Base-by-base conservation (phyloP, 2,888 invertebrate genomes). In the Panzeria rudis region DNA sequence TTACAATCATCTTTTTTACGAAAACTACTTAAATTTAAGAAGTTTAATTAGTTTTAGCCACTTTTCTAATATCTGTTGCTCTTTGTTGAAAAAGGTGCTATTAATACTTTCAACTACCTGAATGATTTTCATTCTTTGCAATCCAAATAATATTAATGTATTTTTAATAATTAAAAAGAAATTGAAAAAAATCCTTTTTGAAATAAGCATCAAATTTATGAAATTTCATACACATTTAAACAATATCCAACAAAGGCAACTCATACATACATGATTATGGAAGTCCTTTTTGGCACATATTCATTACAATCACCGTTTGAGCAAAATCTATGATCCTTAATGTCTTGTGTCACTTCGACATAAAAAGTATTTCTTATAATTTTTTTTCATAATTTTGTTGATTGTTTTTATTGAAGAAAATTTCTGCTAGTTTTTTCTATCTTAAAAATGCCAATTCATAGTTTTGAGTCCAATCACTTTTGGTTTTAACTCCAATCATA, bases 401-500 rank as follows among this genome's bases (percentile, higher is more conserved):
- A 38, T 20, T n/a, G 25, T n/a, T 29, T n/a, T 23, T 54, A 15
- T 6, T 15, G 15, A 15, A 54, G 13, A 54, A 54, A 54, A 54
- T 25, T 17, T n/a, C 3, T 9, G 11, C 20, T 15, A 13, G 20
- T 23, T 25, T 25, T 17, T 35, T 35, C 6, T 32, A 15, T 15
- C 9, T 56, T 32, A 17, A 35, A 13, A 13, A 9, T 35, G 17
- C 17, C 59, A 17, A 23, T 11, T 38, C 4, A 4, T 35, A 38
- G 15, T 41, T 41, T 62, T 41, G 5, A 41, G 41, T 9, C 23
- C 41, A 62, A 62, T 41, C 35, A 59, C 17, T 29, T 59, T 59
- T 32, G 15, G 17, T 17, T 56, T 32, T 54, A 29, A 17, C 9
- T 25, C 20, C 29, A 44, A 29, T 44, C 8, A 44, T 25, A 62